Evolutionary conservation across 2,797 vertebrate genomes (phyloP), one percentile per base, ranked within the genome.

Genomic region (Pteronotus mesoamericanus): DNA sequence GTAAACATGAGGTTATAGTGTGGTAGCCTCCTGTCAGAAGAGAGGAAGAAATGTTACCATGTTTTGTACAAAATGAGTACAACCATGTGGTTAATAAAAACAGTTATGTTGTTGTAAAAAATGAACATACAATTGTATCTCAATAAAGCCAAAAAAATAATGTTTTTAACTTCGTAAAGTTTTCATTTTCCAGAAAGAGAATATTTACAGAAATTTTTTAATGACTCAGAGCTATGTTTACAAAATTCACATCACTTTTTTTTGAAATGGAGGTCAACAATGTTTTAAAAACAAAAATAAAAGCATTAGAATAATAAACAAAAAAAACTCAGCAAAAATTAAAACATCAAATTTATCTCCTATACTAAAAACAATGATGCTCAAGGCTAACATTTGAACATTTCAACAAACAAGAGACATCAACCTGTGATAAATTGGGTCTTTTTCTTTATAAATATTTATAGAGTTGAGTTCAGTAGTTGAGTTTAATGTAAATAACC

Each of bases 151-250:
- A 29, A 37, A 14, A 14, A 82, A 87, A 86, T 26, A 57, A 32
- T 24, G 5, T 79, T 84, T 92, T 53, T 55, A 94, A 89, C 10
- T 57, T 83, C 78, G 92, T 83, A 44, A 86, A 90, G 12, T 78
- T 55, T 86, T 32, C 3, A 95, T 57, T 66, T 87, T 91, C 42
- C 55, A 96, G 71, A n/a, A n/a, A n/a, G n/a, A n/a, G n/a, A 96
- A 91, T 94, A 98, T 99, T 99, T 98, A 99, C 99, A 97, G 98
- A 97, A 93, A 99, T 99, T 99, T 97, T 97, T 98, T 34, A 99
- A 98, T 99, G 99, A 99, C 2, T 95, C 87, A 72, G 82, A 99
- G 61, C 99, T 99, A 1, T 96, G 64, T 95, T 99, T 99, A 64
- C 99, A 98, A 94, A 99, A 99, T 80, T 98, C 98, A 4, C 92